A percentile compares a stretch with the other conserved stretches of the same genome.
phyloP scores from a whole-genome alignment of 2,113 vertebrate species.

The Alces alces region DNA sequence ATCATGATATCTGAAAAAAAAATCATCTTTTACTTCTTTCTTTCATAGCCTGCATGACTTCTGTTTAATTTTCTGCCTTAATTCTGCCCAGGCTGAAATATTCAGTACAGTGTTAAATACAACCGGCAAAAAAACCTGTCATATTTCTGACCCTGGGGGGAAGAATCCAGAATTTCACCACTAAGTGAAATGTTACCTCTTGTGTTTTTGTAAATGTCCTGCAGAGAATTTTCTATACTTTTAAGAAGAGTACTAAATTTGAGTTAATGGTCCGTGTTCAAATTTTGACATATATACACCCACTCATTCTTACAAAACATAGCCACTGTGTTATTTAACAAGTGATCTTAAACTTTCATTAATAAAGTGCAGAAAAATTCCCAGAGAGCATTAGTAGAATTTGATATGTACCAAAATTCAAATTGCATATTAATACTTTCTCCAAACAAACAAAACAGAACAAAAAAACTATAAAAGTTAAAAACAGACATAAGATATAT shows the following conservation, averaged over 20 bases:
- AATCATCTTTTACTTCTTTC: not conserved
- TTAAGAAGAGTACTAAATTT: not conserved
- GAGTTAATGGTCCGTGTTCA: not conserved
- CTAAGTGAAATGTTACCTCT: not conserved
- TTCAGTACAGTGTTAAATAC: too few relatives aligned
- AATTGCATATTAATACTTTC: not conserved
- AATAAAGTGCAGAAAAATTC: not conserved
- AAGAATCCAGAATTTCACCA: not conserved
- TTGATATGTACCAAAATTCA: not conserved
- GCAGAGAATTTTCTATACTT: accelerated
- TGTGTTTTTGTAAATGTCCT: not conserved
- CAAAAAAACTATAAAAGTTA: not conserved
- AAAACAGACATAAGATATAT: too few relatives aligned
- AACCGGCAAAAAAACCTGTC: not conserved
- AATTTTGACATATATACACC: not conserved
- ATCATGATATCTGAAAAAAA: not conserved
- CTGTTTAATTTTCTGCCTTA: not conserved
- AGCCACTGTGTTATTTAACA: not conserved
- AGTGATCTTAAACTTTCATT: not conserved
- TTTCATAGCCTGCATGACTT: not conserved
- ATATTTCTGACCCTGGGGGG: not conserved
- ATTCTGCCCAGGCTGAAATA: not conserved
- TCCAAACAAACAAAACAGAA: not conserved
- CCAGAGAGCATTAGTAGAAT: not conserved
- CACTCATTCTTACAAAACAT: not conserved